A percentile compares a stretch with the other conserved stretches of the same genome.
Evolutionary conservation across 2,888 invertebrate genomes (phyloP).

Genomic region (Endomychus coccineus): DNA sequence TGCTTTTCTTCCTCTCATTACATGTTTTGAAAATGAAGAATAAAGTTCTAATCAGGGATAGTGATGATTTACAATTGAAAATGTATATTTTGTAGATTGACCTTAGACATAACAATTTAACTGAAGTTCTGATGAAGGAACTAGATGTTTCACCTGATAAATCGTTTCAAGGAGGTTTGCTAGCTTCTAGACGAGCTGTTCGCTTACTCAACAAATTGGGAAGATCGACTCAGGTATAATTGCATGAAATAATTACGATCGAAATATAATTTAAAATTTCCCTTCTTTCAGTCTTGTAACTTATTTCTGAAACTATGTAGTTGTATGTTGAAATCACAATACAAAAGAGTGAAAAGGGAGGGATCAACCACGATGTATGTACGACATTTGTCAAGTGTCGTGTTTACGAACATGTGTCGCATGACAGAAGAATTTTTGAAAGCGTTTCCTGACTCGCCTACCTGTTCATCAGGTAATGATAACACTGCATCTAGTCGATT

Average conservation of each 20-base stretch:
- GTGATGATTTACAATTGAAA: neutral
- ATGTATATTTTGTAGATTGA: slow-evolving; percentile 49
- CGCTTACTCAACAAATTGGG: slow-evolving; percentile 73
- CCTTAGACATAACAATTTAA: slow-evolving; percentile 64
- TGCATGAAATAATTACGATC: slow-evolving; percentile 2
- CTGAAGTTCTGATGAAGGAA: slow-evolving; percentile 84
- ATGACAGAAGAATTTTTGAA: slow-evolving; percentile 62
- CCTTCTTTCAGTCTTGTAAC: slow-evolving; percentile 61
- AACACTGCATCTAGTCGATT: slow-evolving; percentile 6
- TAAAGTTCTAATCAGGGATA: no score
- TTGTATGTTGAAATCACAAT: slow-evolving; percentile 71
- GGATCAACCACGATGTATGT: slow-evolving; percentile 75
- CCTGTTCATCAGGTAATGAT: slow-evolving; percentile 61
- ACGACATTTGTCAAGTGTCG: slow-evolving; percentile 71
- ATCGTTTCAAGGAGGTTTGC: slow-evolving; percentile 81
- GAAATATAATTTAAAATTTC: slow-evolving; percentile 7
- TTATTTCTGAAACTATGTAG: slow-evolving; percentile 75
- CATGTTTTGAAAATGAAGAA: no score
- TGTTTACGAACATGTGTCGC: slow-evolving; percentile 67
- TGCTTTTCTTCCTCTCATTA: no score
- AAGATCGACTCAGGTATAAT: slow-evolving; percentile 52
- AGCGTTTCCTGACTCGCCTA: slow-evolving; percentile 71
- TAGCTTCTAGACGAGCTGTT: slow-evolving; percentile 78
- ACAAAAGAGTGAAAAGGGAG: slow-evolving; percentile 72
- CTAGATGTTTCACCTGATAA: slow-evolving; percentile 84